Conservation (phyloP, 2,888 invertebrate species). For the Crepidodera aurea region DNA sequence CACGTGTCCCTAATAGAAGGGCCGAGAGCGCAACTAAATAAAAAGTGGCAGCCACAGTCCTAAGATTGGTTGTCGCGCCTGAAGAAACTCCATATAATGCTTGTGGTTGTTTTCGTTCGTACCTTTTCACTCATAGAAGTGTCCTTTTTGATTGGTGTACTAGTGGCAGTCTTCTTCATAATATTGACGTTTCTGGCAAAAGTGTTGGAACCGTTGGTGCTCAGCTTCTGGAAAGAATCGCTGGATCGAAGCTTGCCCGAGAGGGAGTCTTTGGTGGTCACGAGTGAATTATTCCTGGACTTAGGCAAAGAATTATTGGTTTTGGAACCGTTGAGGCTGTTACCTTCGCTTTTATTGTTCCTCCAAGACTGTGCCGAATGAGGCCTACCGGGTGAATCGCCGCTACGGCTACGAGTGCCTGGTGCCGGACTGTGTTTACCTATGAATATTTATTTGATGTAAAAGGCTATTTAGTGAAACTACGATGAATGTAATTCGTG, state of each 20-base stretch:
- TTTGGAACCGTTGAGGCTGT: constrained; percentile 49
- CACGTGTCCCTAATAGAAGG: constrained; percentile 52
- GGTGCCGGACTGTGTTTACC: constrained; percentile 57
- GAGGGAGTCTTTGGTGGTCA: constrained; percentile 62
- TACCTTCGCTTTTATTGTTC: constrained; percentile 55
- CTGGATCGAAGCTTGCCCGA: constrained; percentile 64
- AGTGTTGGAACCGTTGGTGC: constrained; percentile 38
- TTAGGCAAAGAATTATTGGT: constrained; percentile 57
- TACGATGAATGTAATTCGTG: not conserved
- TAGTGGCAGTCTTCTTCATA: constrained; percentile 51
- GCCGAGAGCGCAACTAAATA: constrained; percentile 54
- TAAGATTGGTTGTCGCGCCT: constrained; percentile 66
- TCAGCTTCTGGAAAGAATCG: constrained; percentile 63
- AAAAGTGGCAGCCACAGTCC: constrained; percentile 52
- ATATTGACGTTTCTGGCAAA: constrained; percentile 46
- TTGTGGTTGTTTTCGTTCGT: constrained; percentile 69
- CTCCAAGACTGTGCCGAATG: constrained; percentile 65
- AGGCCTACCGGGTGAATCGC: constrained; percentile 64
- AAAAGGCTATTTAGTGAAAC: constrained; percentile 19
- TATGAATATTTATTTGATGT: constrained; percentile 32
- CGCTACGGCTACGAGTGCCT: constrained; percentile 61
- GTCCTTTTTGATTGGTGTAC: constrained; percentile 44
- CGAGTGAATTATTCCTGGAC: constrained; percentile 59
- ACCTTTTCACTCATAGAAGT: constrained; percentile 65
- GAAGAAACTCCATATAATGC: constrained; percentile 73